Percentiles rank a stretch among this genome's conserved stretches.
Evolutionary conservation across 1,140 invertebrate species (phyloP).

Genomic region (Amphibalanus amphitrite): DNA sequence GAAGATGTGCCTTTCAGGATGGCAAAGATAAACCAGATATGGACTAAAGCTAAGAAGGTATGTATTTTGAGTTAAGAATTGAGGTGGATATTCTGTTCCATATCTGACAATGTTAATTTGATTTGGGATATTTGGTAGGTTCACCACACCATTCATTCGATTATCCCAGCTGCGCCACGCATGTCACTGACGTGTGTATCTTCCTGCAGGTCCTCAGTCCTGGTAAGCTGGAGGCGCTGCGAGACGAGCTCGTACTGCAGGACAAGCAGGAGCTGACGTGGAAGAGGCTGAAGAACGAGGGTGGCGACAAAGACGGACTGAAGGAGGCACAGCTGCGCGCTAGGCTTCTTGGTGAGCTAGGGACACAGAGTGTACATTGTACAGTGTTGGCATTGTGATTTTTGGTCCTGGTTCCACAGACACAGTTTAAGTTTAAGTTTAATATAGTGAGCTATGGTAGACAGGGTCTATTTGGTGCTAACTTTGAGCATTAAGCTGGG

Average conservation of each 20-base stretch:
- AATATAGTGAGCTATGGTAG: too few species aligned
- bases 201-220: slow-evolving; percentile 51
- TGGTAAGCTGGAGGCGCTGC: slow-evolving; percentile 63
- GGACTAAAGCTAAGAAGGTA: slow-evolving; percentile 67
- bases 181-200: too few species aligned
- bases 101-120: too few species aligned
- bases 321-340: slow-evolving; percentile 62
- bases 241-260: slow-evolving; percentile 73
- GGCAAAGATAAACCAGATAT: slow-evolving; percentile 64
- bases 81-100: too few species aligned
- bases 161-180: too few species aligned
- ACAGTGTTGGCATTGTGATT: too few species aligned
- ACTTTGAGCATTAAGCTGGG: too few species aligned
- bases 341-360: slow-evolving; percentile 46
- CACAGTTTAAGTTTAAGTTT: too few species aligned
- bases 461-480: too few species aligned
- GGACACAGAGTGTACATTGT: not conserved
- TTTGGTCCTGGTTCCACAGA: too few species aligned
- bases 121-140: too few species aligned
- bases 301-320: slow-evolving; percentile 65
- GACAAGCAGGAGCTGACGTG: slow-evolving; percentile 75
- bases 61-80: slow-evolving; percentile 15
- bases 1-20: slow-evolving; percentile 47
- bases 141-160: too few species aligned
- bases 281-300: slow-evolving; percentile 63